A percentile compares a stretch with the other conserved stretches of the same genome.
These are phyloP conservation scores for Idaea straminata DNA, from an alignment of 2,888 invertebrate species.

Conservation along the genomic window DNA sequence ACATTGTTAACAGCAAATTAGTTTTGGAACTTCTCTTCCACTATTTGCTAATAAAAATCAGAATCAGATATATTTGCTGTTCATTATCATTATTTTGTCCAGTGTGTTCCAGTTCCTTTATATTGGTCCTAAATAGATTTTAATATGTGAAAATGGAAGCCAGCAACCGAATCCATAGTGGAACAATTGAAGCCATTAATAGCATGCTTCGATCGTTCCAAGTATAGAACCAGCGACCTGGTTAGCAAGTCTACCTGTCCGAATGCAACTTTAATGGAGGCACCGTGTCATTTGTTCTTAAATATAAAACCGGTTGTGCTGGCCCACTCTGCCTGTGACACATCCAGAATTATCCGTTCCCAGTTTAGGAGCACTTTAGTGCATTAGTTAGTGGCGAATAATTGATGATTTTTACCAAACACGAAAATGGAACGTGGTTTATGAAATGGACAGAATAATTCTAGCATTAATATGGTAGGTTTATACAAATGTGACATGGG, in stretches of 20 bases:
- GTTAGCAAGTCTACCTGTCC: slow-evolving; percentile 58
- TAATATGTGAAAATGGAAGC: not conserved
- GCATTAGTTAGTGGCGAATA: slow-evolving; percentile 24
- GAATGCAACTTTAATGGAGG: slow-evolving; percentile 70
- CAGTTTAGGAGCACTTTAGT: slow-evolving; percentile 13
- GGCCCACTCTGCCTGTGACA: slow-evolving; percentile 61
- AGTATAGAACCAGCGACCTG: slow-evolving; percentile 68
- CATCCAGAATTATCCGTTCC: slow-evolving; percentile 15
- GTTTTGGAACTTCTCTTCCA: too few species aligned
- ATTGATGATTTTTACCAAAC: slow-evolving; percentile 26
- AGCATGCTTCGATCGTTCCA: slow-evolving; percentile 70
- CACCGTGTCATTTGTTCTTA: slow-evolving; percentile 66
- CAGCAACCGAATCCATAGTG: slow-evolving; percentile 36
- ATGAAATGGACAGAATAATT: slow-evolving; percentile 27
- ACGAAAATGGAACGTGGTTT: slow-evolving; percentile 18
- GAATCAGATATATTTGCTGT: too few species aligned
- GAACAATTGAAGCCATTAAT: slow-evolving; percentile 70
- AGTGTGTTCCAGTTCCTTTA: not conserved
- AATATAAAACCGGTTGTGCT: slow-evolving; percentile 61
- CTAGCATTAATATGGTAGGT: slow-evolving; percentile 32
- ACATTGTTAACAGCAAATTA: too few species aligned
- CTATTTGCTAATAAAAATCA: too few species aligned
- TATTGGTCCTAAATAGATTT: not conserved
- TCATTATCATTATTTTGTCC: too few species aligned
- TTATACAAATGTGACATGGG: slow-evolving; percentile 37